Evolutionary conservation across 2,888 invertebrate genomes (phyloP), one percentile per base, ranked within the genome.

Genomic region (Podabrus alpinus): DNA sequence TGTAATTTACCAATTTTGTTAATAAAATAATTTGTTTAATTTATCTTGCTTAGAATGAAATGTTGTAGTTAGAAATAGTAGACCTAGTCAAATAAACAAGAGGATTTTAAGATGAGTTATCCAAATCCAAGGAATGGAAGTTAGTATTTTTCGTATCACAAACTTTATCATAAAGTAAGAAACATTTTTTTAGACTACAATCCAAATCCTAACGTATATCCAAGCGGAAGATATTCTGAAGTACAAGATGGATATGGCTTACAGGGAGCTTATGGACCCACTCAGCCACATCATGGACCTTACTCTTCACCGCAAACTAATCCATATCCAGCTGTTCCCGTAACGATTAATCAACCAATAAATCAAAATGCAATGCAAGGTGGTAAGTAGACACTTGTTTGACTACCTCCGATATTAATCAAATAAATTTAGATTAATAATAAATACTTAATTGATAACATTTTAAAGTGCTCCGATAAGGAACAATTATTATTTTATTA

Each of bases 321-420:
- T 87, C 90, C 45, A 91, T 92, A 60, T 91, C 92, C 72, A 91
- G 91, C 82, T 89, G 90, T 84, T 91, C 91, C 79, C 16, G 84
- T 85, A 4, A 80, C 85, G 60, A 81, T 81, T 9, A 82, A 83
- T 74, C 86, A 85, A 79, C 86, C 85, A 15, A 81, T 82, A 78
- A 81, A 77, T 21, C 81, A 78, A 66, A 73, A 73, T 24, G 77
- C 76, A n/a, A 45, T 25, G 62, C 69, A 70, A 15, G 68, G 68
- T 13, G 62, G 74, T 75, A 71, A 71, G 71, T 76, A 45, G 64
- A 77, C 67, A 45, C 59, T 45, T 72, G 15, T 59, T 62, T 64
- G 19, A n/a, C n/a, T 59, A 15, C 62, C 61, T 68, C 17, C 9
- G 24, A 68, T 21, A 80, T 80, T 79, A 78, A 79, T 71, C 75